A percentile compares a stretch with the other conserved stretches of the same genome.
These are phyloP conservation scores for Pterostichus niger DNA, from an alignment of 2,888 invertebrate species.

Conservation along the genomic window DNA sequence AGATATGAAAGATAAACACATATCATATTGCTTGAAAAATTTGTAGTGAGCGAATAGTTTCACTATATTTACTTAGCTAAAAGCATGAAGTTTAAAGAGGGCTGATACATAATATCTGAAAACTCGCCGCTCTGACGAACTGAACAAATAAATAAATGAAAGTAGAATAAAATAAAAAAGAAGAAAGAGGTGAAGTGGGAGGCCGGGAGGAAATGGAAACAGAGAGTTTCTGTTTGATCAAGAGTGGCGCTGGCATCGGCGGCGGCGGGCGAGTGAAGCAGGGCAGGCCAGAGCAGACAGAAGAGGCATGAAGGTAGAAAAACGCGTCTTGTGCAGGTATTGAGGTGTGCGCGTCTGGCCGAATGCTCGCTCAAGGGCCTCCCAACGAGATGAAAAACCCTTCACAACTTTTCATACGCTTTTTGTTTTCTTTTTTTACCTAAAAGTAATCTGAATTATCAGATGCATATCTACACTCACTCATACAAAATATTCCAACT, in stretches of 20 bases:
- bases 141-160: constrained; percentile 62
- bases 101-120: constrained; percentile 58
- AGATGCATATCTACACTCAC: constrained; percentile 41
- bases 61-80: constrained; percentile 62
- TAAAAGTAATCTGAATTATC: constrained; percentile 60
- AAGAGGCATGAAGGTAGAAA: constrained; percentile 72
- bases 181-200: constrained; percentile 37
- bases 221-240: constrained; percentile 71
- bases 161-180: constrained; percentile 52
- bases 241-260: constrained; percentile 68
- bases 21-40: constrained; percentile 54
- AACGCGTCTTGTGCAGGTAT: constrained; percentile 75
- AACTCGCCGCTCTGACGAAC: constrained; percentile 2
- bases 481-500: too few species aligned
- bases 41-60: constrained; percentile 60
- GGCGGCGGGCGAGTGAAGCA: too few species aligned
- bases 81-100: constrained; percentile 56
- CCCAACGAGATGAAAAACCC: constrained; percentile 58
- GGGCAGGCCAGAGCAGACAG: constrained; percentile 48
- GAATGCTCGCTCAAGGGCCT: constrained; percentile 74
- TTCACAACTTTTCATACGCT: constrained; percentile 65
- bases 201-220: constrained; percentile 18
- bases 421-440: constrained; percentile 58
- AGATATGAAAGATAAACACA: constrained; percentile 45
- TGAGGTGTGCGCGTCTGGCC: constrained; percentile 74